Conservation (phyloP, 2,113 vertebrate species). For the Pheucticus melanocephalus region DNA sequence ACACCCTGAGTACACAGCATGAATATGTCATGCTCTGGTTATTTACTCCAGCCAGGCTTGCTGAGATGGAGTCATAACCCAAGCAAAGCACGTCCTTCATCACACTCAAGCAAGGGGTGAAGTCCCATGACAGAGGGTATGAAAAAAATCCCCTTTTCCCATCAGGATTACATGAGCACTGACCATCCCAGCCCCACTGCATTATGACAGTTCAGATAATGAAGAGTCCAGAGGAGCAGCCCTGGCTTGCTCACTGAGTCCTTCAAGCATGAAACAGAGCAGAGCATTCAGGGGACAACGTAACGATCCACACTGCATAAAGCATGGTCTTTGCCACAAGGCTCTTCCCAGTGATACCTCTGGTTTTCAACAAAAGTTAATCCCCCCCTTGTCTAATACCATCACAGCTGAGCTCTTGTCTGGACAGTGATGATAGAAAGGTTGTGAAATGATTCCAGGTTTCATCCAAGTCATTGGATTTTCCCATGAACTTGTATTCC, state of each 20-base stretch:
- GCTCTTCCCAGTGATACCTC: not conserved
- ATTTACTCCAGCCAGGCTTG: not conserved
- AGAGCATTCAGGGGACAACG: not conserved
- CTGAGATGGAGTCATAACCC: not conserved
- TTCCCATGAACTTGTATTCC: not conserved
- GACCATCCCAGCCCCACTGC: not conserved
- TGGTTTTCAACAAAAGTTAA: not conserved
- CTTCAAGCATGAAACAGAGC: not conserved
- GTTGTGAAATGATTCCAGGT: not conserved
- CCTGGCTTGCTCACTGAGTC: not conserved
- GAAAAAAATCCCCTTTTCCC: not conserved
- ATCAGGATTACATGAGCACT: not conserved
- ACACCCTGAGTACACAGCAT: not conserved
- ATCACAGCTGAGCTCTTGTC: not conserved
- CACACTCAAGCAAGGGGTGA: not conserved
- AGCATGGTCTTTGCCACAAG: not conserved
- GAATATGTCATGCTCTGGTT: not conserved
- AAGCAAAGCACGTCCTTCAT: not conserved
- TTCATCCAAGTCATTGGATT: not conserved
- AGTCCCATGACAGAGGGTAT: not conserved
- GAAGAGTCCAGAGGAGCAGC: not conserved
- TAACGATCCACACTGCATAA: fast-evolving
- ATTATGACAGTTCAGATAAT: no score
- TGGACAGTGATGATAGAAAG: not conserved
- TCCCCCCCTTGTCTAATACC: not conserved